Evolutionary conservation across 1,140 invertebrate genomes (phyloP), one percentile per base, ranked within the genome.

Genomic region (Polyergus mexicanus): DNA sequence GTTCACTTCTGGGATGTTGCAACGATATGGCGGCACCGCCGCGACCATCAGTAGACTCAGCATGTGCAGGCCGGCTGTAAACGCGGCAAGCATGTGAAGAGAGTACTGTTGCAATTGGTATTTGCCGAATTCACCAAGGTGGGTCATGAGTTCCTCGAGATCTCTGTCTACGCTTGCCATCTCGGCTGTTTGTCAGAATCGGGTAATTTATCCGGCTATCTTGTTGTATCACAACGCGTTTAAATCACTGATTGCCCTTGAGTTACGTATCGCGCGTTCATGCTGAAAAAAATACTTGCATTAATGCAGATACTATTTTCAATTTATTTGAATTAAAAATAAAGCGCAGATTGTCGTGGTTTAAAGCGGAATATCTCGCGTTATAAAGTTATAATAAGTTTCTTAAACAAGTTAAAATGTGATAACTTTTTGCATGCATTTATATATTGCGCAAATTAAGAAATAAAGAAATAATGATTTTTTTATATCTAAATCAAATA

Each of bases 1-100:
- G 22, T 69, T 62, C 0, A 51, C 10, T 11, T 94, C 95, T 0
- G 97, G 96, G 38, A 98, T 95, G 88, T 96, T 96, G 93, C 97
- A 97, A 84, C 96, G 96, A 93, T 98, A 97, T 16, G 97, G 96
- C 0, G 97, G 98, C 28, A 97, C 97, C 2, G 97, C 97, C 1
- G 97, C 97, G 0, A 98, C 97, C 0, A 97, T 98, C 3, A 97
- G 96, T 41, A 98, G 92, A 0, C 97, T 97, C 54, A 98, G 91
- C 97, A 98, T 98, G 90, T 98, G 97, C 85, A 98, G 94, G 2
- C 97, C 97, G 22, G 97, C 97, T 2, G 97, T 97, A 77, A 98
- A 92, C 3, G 96, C 97, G 8, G 97, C 96, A 32, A 98, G 91
- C n/a, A 98, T 95, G 90, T 98, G 97, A 0, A 98, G 95, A 6